Evolutionary conservation across 1,140 invertebrate genomes (phyloP), one percentile per base, ranked within the genome.

Genomic region (Drosophila repletoides): DNA sequence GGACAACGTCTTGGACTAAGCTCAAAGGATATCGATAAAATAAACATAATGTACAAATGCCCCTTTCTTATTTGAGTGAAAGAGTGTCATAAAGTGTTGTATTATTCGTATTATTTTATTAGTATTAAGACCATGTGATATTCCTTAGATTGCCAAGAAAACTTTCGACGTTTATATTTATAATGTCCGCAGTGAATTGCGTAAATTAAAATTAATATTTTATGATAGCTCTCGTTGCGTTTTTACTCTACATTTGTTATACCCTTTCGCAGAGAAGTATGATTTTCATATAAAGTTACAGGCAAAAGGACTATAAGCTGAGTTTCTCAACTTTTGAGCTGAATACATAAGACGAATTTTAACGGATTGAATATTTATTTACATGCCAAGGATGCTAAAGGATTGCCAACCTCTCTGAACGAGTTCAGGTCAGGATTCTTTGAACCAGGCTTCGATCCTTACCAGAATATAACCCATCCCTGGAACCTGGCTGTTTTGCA

Each of bases 1-100:
- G 94, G 94, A 0, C 94, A 95, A 83, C 90, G 94, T 10, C 72
- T 90, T 1, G 92, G 92, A 12, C 79, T 95, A 9, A 95, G 94
- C 40, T 86, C 92, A 33, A 93, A 93, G 59, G 94, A 95, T 70
- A 81, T 81, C 0, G 60, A 70, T 7, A 89, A 89, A 51, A 89
- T 89, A 7, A 89, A 89, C 55, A 88, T 89, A 5, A 89, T 89
- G 88, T 77, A 89, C 46, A 89, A 89, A 65, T 89, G 88, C 48
- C 87, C 88, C 1, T 66, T 80, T 56, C 45, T 58, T 22, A 28
- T 87, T 10, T 88, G 52, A 66, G 45, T 10, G 5, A 17, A 3
- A 2, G 17, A 40, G 36, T 40, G 0, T 19, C 9, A n/a, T 21
- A 4, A 3, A 15, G 36, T n/a, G 14, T 29, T 41, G 51, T 43